Conservation (phyloP, 2,797 vertebrate species). For the Capromys pilorides region DNA sequence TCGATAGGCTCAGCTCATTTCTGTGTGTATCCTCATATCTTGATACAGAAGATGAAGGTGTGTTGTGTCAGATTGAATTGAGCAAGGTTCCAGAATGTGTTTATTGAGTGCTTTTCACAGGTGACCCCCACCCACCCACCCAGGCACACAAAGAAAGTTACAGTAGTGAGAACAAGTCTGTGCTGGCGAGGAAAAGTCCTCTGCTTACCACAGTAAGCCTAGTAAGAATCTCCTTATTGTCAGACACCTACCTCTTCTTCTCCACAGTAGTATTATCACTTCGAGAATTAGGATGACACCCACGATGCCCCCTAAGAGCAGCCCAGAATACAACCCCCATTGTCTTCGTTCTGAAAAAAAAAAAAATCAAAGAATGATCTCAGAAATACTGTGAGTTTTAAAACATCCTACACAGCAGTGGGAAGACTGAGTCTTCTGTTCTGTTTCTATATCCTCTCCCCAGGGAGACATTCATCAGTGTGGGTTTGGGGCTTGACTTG, state of each 20-base stretch:
- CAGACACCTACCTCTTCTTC: constrained; percentile 76
- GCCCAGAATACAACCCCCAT: constrained; percentile 22
- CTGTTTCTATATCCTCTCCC: neutral
- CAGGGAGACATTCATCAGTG: neutral
- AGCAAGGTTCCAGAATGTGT: neutral
- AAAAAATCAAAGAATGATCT: constrained; percentile 51
- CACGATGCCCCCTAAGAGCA: neutral
- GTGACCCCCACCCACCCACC: too few species aligned
- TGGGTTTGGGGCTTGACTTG: neutral
- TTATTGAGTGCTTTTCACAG: constrained; percentile 52
- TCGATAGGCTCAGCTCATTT: neutral
- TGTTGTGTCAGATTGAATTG: neutral
- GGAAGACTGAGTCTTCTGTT: neutral
- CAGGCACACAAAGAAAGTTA: neutral
- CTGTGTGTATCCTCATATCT: neutral
- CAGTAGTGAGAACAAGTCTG: neutral
- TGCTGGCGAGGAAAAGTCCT: neutral
- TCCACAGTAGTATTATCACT: neutral
- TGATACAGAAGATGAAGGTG: neutral
- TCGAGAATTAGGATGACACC: neutral
- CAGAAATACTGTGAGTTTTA: constrained; percentile 33
- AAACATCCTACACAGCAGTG: neutral
- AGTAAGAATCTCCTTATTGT: constrained; percentile 20
- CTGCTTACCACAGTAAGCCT: constrained; percentile 5
- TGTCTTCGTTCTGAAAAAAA: constrained; percentile 52